These are phyloP conservation scores for Cladorhizidae sp. DNA, from an alignment of 37 sponge, comb jelly and placozoan species.

Conservation along the genomic window DNA sequence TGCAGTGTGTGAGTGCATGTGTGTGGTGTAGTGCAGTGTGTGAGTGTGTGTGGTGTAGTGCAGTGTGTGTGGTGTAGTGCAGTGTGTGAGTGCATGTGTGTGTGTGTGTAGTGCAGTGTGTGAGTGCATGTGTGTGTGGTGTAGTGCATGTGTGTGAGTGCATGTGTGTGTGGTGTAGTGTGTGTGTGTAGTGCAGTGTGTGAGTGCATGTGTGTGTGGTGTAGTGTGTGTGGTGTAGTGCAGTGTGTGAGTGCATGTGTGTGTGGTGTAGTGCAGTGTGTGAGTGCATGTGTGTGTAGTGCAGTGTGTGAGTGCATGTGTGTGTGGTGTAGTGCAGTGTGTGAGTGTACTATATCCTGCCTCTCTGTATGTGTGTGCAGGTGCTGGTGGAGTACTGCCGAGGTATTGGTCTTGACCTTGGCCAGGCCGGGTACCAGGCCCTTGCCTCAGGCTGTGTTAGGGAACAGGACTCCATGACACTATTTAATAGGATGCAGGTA, in stretches of 20 bases:
- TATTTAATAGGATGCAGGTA: constrained; percentile 51
- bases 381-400: constrained; percentile 1
- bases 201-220: too few species aligned
- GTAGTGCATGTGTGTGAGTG: too few species aligned
- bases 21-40: too few species aligned
- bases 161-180: neutral
- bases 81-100: too few species aligned
- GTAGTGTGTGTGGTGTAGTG: too few species aligned
- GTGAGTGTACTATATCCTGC: neutral
- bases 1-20: too few species aligned
- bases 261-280: too few species aligned
- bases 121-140: too few species aligned
- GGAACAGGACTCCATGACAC: constrained; percentile 20
- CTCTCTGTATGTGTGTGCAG: constrained; percentile 12
- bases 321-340: too few species aligned
- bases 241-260: neutral
- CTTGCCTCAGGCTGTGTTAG: constrained; percentile 22
- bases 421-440: constrained; percentile 38
- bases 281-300: too few species aligned
- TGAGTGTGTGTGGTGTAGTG: neutral
- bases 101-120: too few species aligned
- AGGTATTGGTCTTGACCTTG: neutral
- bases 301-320: neutral
- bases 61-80: neutral
- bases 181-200: neutral